Percentiles rank a stretch among this genome's conserved stretches.
These are phyloP conservation scores for Polymixis flavicincta DNA, from an alignment of 2,888 invertebrate species.

Conservation along the genomic window DNA sequence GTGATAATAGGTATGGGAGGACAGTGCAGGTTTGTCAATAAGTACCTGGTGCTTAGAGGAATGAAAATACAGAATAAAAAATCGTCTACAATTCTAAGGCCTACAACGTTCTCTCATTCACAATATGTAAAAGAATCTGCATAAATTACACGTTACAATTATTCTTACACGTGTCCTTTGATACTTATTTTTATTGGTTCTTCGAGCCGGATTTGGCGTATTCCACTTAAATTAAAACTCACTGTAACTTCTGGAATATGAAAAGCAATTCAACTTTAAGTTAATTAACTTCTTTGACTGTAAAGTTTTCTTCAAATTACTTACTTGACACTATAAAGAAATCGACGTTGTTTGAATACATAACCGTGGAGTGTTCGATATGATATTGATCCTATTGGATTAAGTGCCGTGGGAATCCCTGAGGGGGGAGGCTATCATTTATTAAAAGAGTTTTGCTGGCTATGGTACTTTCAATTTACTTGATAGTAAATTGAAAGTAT, in stretches of 20 bases:
- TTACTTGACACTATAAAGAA: conserved; percentile 3
- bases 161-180: not conserved
- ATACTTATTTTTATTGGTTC: conserved; percentile 7
- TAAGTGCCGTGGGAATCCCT: conserved; percentile 56
- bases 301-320: conserved; percentile 4
- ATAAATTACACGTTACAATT: too few relatives aligned
- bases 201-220: conserved; percentile 25
- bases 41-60: too few relatives aligned
- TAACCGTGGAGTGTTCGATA: conserved; percentile 31
- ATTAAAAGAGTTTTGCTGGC: conserved; percentile 46
- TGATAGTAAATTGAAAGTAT: not conserved
- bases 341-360: conserved; percentile 28
- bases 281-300: not conserved
- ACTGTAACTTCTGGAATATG: not conserved
- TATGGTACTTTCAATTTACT: conserved; percentile 4
- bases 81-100: too few relatives aligned
- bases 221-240: not conserved
- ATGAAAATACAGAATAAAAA: too few relatives aligned
- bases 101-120: too few relatives aligned
- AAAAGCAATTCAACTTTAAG: conserved; percentile 21
- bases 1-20: too few relatives aligned
- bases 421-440: conserved; percentile 47
- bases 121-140: too few relatives aligned
- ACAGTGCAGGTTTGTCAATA: too few relatives aligned
- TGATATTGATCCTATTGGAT: conserved; percentile 54